These are phyloP conservation scores for Argynnis bischoffii DNA, from an alignment of 2,888 invertebrate genomes.

Conservation along the genomic window DNA sequence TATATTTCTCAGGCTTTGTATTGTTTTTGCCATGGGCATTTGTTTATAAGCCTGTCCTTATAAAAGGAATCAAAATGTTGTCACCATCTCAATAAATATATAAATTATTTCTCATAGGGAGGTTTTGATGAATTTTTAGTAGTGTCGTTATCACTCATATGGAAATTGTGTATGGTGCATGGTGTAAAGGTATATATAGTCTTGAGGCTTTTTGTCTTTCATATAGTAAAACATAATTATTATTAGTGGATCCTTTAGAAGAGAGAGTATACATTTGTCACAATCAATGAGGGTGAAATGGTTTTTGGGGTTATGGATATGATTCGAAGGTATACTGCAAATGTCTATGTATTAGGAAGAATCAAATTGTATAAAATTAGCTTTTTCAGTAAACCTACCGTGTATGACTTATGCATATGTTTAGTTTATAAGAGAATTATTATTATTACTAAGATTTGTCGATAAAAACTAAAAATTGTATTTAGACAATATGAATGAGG, in stretches of 20 bases:
- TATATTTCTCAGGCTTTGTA: constrained; percentile 87
- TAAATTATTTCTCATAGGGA: constrained; percentile 20
- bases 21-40: constrained; percentile 86
- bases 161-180: background rate
- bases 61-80: constrained; percentile 40
- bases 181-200: background rate
- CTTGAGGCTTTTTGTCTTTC: background rate
- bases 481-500: constrained; percentile 1
- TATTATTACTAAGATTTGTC: constrained; percentile 2
- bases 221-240: background rate
- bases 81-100: constrained; percentile 34
- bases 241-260: background rate
- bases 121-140: background rate
- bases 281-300: background rate
- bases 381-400: constrained; percentile 2
- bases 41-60: constrained; percentile 75
- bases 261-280: background rate
- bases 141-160: background rate
- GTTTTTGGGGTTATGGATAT: constrained; percentile 2
- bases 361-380: too few species aligned
- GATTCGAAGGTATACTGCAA: constrained; percentile 16
- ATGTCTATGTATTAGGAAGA: background rate
- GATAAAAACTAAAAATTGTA: background rate
- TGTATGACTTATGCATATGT: background rate
- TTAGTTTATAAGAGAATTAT: constrained; percentile 12